Conservation (phyloP, 2,113 vertebrate genomes). For the Fukomys damarensis region DNA sequence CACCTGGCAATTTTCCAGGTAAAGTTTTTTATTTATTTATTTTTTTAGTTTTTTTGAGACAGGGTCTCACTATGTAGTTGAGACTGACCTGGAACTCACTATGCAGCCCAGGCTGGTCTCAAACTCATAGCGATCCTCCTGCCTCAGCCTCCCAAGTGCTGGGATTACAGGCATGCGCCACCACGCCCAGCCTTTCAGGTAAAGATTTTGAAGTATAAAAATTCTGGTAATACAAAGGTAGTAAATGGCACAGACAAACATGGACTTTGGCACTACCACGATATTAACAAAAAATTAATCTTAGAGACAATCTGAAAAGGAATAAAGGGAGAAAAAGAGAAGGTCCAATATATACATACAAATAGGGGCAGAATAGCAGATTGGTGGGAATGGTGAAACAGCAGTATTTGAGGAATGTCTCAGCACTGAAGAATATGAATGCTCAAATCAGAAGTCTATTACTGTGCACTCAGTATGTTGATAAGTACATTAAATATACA, state of each 20-base stretch:
- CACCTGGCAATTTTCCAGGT: background rate
- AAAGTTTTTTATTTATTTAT: too few species aligned
- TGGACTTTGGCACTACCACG: background rate
- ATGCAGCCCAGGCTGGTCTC: too few species aligned
- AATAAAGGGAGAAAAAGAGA: background rate
- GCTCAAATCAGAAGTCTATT: background rate
- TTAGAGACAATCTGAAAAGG: constrained; percentile 8
- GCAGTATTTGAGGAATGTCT: constrained; percentile 1
- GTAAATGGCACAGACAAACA: constrained; percentile 1
- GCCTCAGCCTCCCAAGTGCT: too few species aligned
- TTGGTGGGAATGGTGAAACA: background rate
- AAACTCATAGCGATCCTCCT: too few species aligned
- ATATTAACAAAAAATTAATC: constrained; percentile 24
- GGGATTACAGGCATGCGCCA: too few species aligned
- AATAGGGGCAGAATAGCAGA: background rate
- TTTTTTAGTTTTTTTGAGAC: too few species aligned
- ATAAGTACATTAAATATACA: background rate
- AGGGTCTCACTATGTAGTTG: too few species aligned
- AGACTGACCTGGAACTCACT: too few species aligned
- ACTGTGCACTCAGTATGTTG: background rate
- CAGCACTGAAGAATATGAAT: background rate
- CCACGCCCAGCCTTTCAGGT: background rate
- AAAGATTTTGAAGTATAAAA: background rate
- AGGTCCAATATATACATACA: background rate
- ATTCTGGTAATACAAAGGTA: background rate